phyloP scores from a whole-genome alignment of 1,140 invertebrate genomes.

The Temnothorax nylanderi region DNA sequence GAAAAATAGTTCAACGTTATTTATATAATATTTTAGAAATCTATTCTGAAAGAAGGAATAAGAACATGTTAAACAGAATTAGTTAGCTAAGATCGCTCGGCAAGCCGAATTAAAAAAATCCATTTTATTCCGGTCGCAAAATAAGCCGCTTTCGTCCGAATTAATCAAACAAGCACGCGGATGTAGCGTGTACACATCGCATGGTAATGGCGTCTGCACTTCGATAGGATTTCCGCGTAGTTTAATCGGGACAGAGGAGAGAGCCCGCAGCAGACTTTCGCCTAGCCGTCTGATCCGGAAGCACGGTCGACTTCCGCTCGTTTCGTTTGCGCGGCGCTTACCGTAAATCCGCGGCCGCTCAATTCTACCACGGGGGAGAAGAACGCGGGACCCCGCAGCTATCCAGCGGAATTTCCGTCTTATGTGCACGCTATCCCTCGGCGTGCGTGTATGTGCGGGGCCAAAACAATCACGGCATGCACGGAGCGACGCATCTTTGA shows the following conservation, averaged over 20 bases:
- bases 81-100: neutral
- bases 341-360: slow-evolving; percentile 56
- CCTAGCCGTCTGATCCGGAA: slow-evolving; percentile 37
- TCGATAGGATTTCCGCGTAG: slow-evolving; percentile 41
- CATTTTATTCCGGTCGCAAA: neutral
- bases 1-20: neutral
- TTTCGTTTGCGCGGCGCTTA: slow-evolving; percentile 60
- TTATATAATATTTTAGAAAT: slow-evolving; percentile 7
- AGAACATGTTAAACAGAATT: neutral
- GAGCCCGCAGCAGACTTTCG: slow-evolving; percentile 43
- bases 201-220: slow-evolving; percentile 19
- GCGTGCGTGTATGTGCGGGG: neutral
- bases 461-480: slow-evolving; percentile 39
- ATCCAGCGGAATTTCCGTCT: slow-evolving; percentile 49
- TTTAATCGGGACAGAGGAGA: slow-evolving; percentile 61
- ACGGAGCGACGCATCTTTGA: slow-evolving; percentile 31
- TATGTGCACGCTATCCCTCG: slow-evolving; percentile 41
- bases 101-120: neutral
- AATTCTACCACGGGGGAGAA: slow-evolving; percentile 25
- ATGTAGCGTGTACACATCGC: slow-evolving; percentile 23
- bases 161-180: slow-evolving; percentile 42
- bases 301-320: slow-evolving; percentile 58
- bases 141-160: neutral
- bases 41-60: neutral
- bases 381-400: slow-evolving; percentile 37